A percentile compares a stretch with the other conserved stretches of the same genome.
Conservation (phyloP, 2,797 vertebrate species). For the Cercopithecus mitis region DNA sequence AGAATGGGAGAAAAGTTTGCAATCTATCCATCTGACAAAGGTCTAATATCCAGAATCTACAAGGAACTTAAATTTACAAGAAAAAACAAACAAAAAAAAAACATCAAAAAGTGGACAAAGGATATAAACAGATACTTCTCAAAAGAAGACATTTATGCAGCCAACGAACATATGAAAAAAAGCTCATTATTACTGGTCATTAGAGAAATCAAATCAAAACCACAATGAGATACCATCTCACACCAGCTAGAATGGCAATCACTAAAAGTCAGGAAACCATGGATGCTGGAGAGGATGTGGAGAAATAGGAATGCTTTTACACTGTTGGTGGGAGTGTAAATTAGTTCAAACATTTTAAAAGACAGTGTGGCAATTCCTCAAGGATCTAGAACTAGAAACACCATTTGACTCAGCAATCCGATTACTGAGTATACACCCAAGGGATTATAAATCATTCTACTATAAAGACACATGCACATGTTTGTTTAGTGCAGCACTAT, state of each 20-base stretch:
- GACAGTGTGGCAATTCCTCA: background rate
- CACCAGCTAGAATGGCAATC: background rate
- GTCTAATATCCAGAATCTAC: background rate
- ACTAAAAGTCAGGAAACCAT: background rate
- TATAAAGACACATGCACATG: background rate
- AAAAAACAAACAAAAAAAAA: background rate
- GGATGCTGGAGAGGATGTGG: background rate
- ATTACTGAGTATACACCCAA: background rate
- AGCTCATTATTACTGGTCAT: background rate
- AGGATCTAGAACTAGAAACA: background rate
- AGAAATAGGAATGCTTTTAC: accelerated
- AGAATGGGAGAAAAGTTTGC: background rate
- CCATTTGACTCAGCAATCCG: background rate
- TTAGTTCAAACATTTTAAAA: background rate
- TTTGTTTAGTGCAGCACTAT: background rate
- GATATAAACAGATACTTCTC: too few species aligned
- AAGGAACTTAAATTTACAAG: background rate
- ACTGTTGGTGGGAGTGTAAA: background rate
- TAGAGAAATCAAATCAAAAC: background rate
- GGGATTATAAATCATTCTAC: background rate
- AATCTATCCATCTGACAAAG: background rate
- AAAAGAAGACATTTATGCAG: too few species aligned
- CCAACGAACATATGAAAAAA: background rate
- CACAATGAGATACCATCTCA: background rate
- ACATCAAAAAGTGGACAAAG: too few species aligned